Evolutionary conservation across 2,113 vertebrate species (phyloP).

Genomic region (Ictalurus punctatus): DNA sequence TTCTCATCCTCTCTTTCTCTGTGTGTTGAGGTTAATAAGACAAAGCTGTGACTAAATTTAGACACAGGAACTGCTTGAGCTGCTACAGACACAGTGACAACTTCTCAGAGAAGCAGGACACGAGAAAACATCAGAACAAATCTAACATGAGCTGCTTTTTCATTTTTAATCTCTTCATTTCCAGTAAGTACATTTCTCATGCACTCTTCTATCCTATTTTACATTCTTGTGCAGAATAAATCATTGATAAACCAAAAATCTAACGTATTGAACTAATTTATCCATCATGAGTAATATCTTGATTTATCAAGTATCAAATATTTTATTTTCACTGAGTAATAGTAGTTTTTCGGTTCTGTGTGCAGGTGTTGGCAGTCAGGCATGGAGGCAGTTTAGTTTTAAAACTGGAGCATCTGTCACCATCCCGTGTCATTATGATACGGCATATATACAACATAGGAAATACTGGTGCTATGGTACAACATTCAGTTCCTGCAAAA

Average conservation of each 20-base stretch:
- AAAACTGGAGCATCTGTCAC: constrained; percentile 24
- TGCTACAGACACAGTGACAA: background rate
- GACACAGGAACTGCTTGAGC: background rate
- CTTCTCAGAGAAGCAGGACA: background rate
- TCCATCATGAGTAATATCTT: background rate
- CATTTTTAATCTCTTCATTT: background rate
- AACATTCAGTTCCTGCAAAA: too few relatives aligned
- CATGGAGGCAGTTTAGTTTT: background rate
- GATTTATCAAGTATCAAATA: background rate
- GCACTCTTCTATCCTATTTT: too few relatives aligned
- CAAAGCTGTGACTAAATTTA: too few relatives aligned
- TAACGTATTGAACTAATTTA: background rate
- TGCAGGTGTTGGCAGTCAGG: background rate
- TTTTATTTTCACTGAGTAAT: background rate
- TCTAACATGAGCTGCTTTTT: background rate
- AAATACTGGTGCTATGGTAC: constrained; percentile 44
- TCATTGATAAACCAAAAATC: background rate
- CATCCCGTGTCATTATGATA: constrained; percentile 47
- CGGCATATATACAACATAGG: constrained; percentile 7
- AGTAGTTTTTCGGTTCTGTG: background rate
- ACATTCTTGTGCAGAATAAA: too few relatives aligned
- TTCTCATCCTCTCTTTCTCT: too few relatives aligned
- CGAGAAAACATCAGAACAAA: background rate
- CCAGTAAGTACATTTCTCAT: background rate
- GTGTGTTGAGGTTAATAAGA: too few relatives aligned